These are phyloP conservation scores for Aphis gossypii DNA, from an alignment of 1,140 invertebrate species.

Conservation along the genomic window DNA sequence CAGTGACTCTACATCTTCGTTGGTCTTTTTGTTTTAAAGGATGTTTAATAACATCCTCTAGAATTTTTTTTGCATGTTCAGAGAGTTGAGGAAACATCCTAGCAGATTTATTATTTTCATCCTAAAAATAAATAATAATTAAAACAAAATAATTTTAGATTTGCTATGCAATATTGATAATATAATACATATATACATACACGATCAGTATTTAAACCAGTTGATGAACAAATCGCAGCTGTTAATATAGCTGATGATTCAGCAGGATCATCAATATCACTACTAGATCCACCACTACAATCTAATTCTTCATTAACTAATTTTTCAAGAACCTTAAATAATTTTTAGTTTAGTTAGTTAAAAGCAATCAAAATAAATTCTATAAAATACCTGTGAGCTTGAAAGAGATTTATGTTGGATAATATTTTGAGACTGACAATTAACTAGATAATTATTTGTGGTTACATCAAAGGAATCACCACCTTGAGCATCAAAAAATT, in stretches of 20 bases:
- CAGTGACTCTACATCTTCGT: constrained; percentile 82
- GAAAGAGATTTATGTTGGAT: constrained; percentile 54
- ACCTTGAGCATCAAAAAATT: constrained; percentile 91
- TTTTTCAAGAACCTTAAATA: constrained; percentile 53
- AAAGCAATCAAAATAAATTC: background rate
- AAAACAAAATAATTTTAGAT: background rate
- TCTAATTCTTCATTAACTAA: constrained; percentile 62
- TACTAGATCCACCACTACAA: constrained; percentile 62
- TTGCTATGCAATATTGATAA: background rate
- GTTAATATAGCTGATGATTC: constrained; percentile 59
- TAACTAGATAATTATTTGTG: constrained; percentile 50
- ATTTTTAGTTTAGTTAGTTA: background rate
- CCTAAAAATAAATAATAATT: constrained; percentile 26
- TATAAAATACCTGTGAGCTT: constrained; percentile 34
- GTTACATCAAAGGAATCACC: constrained; percentile 66
- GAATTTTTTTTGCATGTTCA: constrained; percentile 56
- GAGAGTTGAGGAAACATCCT: constrained; percentile 53
- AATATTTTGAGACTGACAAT: constrained; percentile 43
- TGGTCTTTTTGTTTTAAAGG: constrained; percentile 65
- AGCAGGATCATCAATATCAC: constrained; percentile 63
- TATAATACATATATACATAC: constrained; percentile 22
- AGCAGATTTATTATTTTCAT: constrained; percentile 47
- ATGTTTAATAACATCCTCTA: constrained; percentile 54
- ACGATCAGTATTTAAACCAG: constrained; percentile 46
- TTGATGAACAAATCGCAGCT: constrained; percentile 58